Percentiles rank a stretch among this genome's conserved stretches.
phyloP scores from a whole-genome alignment of 2,888 invertebrate species.

The Harpalus rubripes region DNA sequence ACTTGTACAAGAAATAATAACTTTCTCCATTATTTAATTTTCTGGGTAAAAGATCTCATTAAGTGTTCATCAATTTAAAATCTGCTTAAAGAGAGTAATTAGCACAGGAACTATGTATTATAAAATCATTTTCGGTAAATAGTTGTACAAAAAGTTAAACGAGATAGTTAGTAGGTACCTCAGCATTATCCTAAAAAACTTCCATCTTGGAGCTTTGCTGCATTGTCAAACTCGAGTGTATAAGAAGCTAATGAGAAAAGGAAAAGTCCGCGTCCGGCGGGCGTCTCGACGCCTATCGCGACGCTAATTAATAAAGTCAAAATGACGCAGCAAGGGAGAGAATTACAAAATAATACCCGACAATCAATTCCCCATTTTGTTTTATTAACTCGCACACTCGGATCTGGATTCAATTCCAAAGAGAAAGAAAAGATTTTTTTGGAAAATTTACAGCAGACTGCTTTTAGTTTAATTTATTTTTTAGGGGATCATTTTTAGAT shows the following conservation, averaged over 20 bases:
- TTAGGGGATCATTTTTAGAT: not conserved
- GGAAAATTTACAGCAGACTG: constrained; percentile 5
- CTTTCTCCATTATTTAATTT: not conserved
- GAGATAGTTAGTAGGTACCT: constrained; percentile 49
- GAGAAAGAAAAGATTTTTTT: constrained; percentile 28
- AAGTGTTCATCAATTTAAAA: constrained; percentile 5
- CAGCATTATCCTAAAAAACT: constrained; percentile 56
- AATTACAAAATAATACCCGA: constrained; percentile 66
- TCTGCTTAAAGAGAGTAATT: constrained; percentile 14
- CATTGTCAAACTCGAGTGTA: constrained; percentile 53
- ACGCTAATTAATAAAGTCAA: constrained; percentile 65
- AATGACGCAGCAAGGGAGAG: constrained; percentile 55
- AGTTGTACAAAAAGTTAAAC: constrained; percentile 41
- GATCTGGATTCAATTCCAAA: constrained; percentile 14
- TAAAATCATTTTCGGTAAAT: constrained; percentile 44
- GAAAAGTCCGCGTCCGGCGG: constrained; percentile 46
- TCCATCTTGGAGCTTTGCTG: constrained; percentile 31
- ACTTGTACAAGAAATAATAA: too few species aligned
- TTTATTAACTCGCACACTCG: constrained; percentile 58
- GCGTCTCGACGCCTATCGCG: constrained; percentile 30
- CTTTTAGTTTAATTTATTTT: constrained; percentile 39
- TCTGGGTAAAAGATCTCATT: not conserved
- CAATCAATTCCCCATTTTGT: constrained; percentile 66
- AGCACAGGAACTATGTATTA: not conserved
- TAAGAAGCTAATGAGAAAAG: constrained; percentile 63